Conservation (phyloP, 2,113 vertebrate species). For the Cisticola juncidis region DNA sequence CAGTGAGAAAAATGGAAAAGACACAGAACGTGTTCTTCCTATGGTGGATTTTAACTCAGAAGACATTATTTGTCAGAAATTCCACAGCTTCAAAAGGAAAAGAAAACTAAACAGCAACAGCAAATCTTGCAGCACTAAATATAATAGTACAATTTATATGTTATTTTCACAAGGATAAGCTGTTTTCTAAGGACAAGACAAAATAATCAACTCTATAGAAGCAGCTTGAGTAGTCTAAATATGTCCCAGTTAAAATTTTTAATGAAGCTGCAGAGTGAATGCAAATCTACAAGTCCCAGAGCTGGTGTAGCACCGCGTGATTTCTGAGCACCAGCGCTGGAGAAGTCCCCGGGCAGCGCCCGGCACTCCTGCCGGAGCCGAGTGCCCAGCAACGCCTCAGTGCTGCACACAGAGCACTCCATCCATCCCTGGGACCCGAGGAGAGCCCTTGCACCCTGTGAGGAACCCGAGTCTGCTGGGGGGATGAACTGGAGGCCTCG, state of each 20-base stretch:
- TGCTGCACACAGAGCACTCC: neutral
- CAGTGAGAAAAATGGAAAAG: neutral
- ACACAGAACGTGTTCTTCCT: neutral
- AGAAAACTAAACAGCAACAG: constrained; percentile 24
- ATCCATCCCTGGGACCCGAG: neutral
- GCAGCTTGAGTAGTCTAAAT: constrained; percentile 57
- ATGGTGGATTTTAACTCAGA: neutral
- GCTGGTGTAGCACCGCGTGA: constrained; percentile 41
- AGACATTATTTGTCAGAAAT: constrained; percentile 11
- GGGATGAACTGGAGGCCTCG: neutral
- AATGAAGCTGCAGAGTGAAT: constrained; percentile 62
- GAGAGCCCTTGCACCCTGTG: neutral
- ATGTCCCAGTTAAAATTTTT: constrained; percentile 65
- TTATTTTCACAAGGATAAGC: constrained; percentile 60
- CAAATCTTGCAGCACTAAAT: constrained; percentile 46
- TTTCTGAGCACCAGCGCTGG: neutral
- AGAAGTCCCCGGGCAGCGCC: constrained; percentile 25
- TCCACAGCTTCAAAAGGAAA: neutral
- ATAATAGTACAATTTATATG: constrained; percentile 46
- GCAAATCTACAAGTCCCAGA: constrained; percentile 60
- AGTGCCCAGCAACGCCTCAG: neutral
- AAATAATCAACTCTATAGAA: constrained; percentile 58
- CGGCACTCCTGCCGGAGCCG: neutral
- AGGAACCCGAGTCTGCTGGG: neutral
- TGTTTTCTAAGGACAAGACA: constrained; percentile 61